Percentiles rank a stretch among this genome's conserved stretches.
Evolutionary conservation across 2,888 invertebrate species (phyloP).

Genomic region (Julus scandinavius): DNA sequence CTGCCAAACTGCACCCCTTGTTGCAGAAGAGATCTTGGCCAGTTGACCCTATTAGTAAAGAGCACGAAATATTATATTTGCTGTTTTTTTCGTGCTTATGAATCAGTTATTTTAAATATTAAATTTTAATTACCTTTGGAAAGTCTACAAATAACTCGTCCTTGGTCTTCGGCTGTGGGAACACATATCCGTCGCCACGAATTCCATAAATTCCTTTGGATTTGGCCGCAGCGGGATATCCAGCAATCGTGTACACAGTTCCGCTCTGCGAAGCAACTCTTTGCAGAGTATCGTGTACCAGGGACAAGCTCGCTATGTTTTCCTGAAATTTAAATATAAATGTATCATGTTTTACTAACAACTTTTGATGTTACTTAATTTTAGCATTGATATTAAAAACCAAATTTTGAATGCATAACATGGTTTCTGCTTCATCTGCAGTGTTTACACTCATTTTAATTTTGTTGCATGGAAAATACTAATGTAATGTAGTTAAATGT

Average conservation of each 20-base stretch:
- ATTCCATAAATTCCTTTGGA: constrained; percentile 45
- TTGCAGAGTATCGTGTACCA: background rate
- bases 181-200: constrained; percentile 45
- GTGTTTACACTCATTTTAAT: background rate
- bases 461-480: background rate
- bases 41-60: constrained; percentile 13
- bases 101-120: background rate
- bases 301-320: background rate
- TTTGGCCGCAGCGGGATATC: background rate
- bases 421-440: background rate
- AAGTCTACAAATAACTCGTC: constrained; percentile 15
- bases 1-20: constrained; percentile 51
- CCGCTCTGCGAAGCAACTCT: background rate
- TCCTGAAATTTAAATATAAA: background rate
- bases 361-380: background rate
- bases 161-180: constrained; percentile 42
- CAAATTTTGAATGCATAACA: background rate
- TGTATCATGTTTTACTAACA: background rate
- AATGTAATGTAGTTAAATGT: background rate
- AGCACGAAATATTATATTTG: background rate
- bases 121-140: background rate
- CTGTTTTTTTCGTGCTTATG: background rate
- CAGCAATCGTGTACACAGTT: constrained; percentile 37
- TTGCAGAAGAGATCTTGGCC: constrained; percentile 47
- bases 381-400: too few species aligned